Evolutionary conservation across 2,113 vertebrate species (phyloP).

Genomic region (Centropus bengalensis): DNA sequence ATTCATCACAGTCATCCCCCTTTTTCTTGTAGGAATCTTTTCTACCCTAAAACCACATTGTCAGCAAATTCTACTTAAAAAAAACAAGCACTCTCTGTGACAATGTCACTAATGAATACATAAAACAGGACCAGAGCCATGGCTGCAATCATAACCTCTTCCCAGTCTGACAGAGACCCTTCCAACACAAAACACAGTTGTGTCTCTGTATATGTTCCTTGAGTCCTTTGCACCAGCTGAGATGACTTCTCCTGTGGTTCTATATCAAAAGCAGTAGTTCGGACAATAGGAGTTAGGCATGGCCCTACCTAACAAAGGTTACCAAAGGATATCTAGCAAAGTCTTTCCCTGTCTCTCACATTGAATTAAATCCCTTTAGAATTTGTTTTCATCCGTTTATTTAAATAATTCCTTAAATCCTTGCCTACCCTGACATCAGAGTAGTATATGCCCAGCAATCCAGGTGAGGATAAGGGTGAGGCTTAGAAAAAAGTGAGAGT

Average conservation of each 20-base stretch:
- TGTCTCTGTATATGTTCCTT: not conserved
- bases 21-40: not conserved
- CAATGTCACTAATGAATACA: not conserved
- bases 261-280: not conserved
- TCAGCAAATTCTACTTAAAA: not conserved
- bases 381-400: not conserved
- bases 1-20: not conserved
- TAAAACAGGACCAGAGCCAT: not conserved
- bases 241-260: not conserved
- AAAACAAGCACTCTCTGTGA: not conserved
- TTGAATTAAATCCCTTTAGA: not conserved
- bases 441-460: not conserved
- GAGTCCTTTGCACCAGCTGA: not conserved
- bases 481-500: not conserved
- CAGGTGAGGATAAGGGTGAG: not conserved
- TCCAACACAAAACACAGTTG: not conserved
- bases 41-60: not conserved
- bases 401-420: not conserved
- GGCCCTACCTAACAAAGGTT: not conserved
- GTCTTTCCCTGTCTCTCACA: not conserved
- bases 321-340: not conserved
- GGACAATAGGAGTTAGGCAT: not conserved
- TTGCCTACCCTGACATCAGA: not conserved
- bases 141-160: not conserved
- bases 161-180: not conserved